phyloP scores from a whole-genome alignment of 2,113 vertebrate genomes.

The Anguilla japonica region DNA sequence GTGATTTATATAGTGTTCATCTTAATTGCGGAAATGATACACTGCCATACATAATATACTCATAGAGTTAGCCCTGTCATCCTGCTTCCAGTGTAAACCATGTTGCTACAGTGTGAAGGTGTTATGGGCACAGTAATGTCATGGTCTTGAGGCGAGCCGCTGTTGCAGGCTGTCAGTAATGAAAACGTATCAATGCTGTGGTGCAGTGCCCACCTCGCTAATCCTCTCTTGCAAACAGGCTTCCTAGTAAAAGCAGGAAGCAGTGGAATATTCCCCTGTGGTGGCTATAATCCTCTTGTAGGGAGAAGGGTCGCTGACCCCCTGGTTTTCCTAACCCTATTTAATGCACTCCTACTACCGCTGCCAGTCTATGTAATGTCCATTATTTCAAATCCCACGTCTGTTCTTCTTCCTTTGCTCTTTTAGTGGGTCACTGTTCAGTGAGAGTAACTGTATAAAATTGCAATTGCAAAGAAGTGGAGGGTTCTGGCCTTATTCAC shows the following conservation, averaged over 20 bases:
- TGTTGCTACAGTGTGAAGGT: too few relatives aligned
- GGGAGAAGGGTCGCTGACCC: constrained; percentile 34
- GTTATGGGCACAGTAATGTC: too few relatives aligned
- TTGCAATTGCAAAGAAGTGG: not conserved
- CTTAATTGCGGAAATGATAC: too few relatives aligned
- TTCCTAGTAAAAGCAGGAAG: constrained; percentile 9
- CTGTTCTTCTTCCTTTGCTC: constrained; percentile 25
- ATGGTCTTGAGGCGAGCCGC: too few relatives aligned
- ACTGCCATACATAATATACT: too few relatives aligned
- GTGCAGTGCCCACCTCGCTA: not conserved
- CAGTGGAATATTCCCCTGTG: constrained; percentile 34
- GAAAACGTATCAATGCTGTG: not conserved
- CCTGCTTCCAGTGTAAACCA: too few relatives aligned
- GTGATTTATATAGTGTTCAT: too few relatives aligned
- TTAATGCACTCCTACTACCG: constrained; percentile 37
- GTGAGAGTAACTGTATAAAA: not conserved
- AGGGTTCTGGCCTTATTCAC: not conserved
- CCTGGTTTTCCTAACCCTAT: constrained; percentile 11
- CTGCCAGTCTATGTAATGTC: constrained; percentile 48
- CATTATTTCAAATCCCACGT: constrained; percentile 45
- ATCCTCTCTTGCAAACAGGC: constrained; percentile 26
- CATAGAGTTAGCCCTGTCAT: too few relatives aligned
- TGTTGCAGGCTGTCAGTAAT: not conserved
- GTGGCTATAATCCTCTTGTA: not conserved
- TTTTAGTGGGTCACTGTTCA: not conserved